Conservation (phyloP, 2,797 vertebrate genomes). For the Lophius americanus region DNA sequence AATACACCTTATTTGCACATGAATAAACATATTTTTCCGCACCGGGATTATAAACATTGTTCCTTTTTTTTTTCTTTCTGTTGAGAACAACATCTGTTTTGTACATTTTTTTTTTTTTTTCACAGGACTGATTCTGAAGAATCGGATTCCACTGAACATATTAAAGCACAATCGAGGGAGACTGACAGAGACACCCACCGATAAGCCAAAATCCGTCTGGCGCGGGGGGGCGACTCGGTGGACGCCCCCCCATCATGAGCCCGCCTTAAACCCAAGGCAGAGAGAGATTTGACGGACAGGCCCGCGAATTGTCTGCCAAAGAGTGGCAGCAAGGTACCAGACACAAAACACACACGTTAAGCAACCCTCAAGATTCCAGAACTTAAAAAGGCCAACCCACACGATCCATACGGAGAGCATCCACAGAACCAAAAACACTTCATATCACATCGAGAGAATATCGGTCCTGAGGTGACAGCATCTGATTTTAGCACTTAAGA, state of each 20-base stretch:
- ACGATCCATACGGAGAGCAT: conserved; percentile 80
- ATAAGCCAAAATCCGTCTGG: conserved; percentile 25
- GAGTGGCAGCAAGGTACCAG: conserved; percentile 55
- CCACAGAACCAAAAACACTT: conserved; percentile 77
- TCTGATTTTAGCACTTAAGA: conserved; percentile 78
- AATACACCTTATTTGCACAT: conserved; percentile 94
- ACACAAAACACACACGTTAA: conserved; percentile 75
- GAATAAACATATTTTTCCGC: conserved; percentile 82
- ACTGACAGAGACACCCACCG: conserved; percentile 53
- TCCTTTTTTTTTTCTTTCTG: conserved; percentile 65
- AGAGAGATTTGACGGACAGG: conserved; percentile 47
- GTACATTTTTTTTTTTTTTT: conserved; percentile 79
- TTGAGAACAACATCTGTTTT: conserved; percentile 82
- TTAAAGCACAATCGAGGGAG: conserved; percentile 86
- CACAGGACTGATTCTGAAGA: conserved; percentile 86
- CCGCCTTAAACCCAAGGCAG: conserved; percentile 54
- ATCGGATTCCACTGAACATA: conserved; percentile 85
- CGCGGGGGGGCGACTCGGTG: conserved; percentile 40
- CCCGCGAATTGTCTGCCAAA: conserved; percentile 48
- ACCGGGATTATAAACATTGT: conserved; percentile 87
- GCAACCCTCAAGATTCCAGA: conserved; percentile 80
- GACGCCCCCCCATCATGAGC: conserved; percentile 37
- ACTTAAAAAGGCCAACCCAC: conserved; percentile 78
- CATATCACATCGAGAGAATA: conserved; percentile 79
- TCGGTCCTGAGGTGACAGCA: conserved; percentile 82